Conservation (phyloP, 2,113 vertebrate species). For the Xiphophorus couchianus region DNA sequence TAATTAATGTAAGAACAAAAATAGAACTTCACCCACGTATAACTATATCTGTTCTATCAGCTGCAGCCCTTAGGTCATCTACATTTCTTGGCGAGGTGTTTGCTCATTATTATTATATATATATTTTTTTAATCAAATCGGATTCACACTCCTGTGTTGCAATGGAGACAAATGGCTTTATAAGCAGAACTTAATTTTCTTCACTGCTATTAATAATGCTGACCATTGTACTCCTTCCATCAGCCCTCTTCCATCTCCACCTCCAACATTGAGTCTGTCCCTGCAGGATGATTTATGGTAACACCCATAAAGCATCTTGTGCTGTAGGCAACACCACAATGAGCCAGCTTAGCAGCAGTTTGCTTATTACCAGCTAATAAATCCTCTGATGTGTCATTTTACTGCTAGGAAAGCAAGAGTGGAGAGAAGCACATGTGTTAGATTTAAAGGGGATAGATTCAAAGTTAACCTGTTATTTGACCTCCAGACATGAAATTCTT, state of each 20-base stretch:
- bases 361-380: conserved; percentile 62
- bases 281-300: conserved; percentile 58
- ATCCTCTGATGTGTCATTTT: conserved; percentile 40
- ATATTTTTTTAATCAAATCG: conserved; percentile 11
- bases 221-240: background rate
- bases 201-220: background rate
- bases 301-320: conserved; percentile 30
- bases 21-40: background rate
- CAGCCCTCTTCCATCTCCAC: background rate
- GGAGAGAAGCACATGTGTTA: conserved; percentile 18
- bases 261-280: background rate
- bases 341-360: conserved; percentile 27
- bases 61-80: conserved; percentile 48
- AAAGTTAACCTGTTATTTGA: conserved; percentile 25
- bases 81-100: background rate
- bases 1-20: conserved; percentile 22
- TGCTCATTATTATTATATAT: background rate
- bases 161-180: conserved; percentile 1
- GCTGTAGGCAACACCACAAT: conserved; percentile 41
- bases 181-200: conserved; percentile 10
- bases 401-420: conserved; percentile 34
- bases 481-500: conserved; percentile 30
- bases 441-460: conserved; percentile 24
- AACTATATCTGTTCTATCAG: conserved; percentile 21
- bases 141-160: conserved; percentile 4